phyloP scores from a whole-genome alignment of 2,797 vertebrate species.

The Phrynocephalus vlangalii region DNA sequence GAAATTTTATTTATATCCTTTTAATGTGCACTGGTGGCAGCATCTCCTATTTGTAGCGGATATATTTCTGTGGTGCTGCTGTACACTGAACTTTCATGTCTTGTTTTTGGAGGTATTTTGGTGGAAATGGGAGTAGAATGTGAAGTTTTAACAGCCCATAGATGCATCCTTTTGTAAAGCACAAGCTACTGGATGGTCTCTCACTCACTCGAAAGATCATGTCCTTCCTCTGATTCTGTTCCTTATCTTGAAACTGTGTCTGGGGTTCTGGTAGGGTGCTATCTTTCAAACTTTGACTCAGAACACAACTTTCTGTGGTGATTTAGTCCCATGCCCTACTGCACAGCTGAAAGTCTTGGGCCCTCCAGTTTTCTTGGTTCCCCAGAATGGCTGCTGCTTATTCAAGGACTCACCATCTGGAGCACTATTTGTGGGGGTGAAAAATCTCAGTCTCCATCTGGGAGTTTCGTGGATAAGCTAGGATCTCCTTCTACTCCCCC shows the following conservation, averaged over 20 bases:
- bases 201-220: not conserved
- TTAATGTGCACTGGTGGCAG: not conserved
- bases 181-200: not conserved
- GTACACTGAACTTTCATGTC: not conserved
- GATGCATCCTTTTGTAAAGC: not conserved
- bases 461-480: not conserved
- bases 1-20: not conserved
- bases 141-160: constrained; percentile 2
- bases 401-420: not conserved
- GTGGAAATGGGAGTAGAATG: not conserved
- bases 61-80: not conserved
- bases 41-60: not conserved
- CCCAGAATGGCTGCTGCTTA: not conserved
- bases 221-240: not conserved
- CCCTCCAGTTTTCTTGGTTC: not conserved
- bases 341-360: not conserved
- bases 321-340: not conserved
- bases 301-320: not conserved
- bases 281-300: not conserved
- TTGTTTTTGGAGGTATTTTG: not conserved
- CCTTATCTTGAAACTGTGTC: not conserved
- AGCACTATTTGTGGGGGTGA: not conserved
- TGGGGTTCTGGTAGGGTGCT: not conserved
- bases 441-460: not conserved
- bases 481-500: not conserved